These are phyloP conservation scores for Ichneumoninae sp. DNA, from an alignment of 2,888 invertebrate species.

Conservation along the genomic window DNA sequence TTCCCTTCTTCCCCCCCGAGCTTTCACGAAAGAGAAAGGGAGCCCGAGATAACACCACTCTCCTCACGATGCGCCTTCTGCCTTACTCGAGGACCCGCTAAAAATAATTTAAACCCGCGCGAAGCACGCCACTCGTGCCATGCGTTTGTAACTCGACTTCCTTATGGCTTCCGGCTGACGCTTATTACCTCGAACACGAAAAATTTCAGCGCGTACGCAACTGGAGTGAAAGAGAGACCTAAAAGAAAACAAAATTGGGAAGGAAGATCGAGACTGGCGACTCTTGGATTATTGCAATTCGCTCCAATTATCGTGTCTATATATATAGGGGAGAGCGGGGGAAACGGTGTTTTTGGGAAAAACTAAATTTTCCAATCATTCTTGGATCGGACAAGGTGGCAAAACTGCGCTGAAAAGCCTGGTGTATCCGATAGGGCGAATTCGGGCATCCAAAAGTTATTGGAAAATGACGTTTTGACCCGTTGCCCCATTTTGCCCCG, in stretches of 20 bases:
- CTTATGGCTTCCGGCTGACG: constrained; percentile 6
- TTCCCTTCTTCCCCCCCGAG: constrained; percentile 15
- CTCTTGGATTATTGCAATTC: background rate
- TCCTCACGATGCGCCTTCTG: constrained; percentile 57
- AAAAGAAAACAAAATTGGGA: background rate
- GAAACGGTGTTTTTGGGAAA: no score
- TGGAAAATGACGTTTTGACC: no score
- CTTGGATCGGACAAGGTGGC: no score
- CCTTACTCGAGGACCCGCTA: constrained; percentile 61
- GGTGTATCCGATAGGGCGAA: no score
- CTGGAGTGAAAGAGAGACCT: background rate
- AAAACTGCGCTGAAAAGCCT: no score
- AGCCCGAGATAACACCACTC: constrained; percentile 31
- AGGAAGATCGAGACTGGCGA: background rate
- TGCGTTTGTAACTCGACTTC: constrained; percentile 20
- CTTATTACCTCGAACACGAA: constrained; percentile 30
- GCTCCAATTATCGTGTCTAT: background rate
- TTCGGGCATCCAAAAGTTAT: no score
- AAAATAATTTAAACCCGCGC: constrained; percentile 62
- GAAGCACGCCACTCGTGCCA: constrained; percentile 17
- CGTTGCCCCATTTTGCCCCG: no score
- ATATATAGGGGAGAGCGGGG: no score
- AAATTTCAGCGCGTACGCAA: constrained; percentile 9
- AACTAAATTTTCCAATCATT: no score
- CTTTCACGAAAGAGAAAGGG: constrained; percentile 33